Conservation (phyloP, 2,113 vertebrate genomes). For the Cyanoramphus novaezelandiae region DNA sequence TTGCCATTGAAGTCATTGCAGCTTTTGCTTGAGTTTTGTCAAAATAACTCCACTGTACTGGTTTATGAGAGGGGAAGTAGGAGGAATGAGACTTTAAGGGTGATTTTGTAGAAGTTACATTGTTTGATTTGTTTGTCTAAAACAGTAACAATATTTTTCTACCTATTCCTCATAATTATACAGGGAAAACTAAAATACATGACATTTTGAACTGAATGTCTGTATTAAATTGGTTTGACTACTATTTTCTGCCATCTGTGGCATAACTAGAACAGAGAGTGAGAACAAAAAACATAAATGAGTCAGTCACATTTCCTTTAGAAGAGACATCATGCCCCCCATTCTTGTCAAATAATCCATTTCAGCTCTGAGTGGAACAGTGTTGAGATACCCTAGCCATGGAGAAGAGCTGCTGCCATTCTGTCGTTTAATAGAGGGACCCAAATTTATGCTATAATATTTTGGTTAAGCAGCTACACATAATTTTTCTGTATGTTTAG, state of each 20-base stretch:
- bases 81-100: constrained; percentile 17
- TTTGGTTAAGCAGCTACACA: background rate
- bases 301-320: constrained; percentile 52
- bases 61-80: background rate
- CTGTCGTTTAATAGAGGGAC: background rate
- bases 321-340: background rate
- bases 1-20: background rate
- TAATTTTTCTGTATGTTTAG: background rate
- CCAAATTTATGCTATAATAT: background rate
- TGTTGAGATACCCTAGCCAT: background rate
- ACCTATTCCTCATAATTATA: constrained; percentile 46
- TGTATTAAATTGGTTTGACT: constrained; percentile 58
- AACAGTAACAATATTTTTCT: constrained; percentile 15
- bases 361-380: background rate
- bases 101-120: constrained; percentile 7
- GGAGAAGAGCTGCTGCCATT: background rate
- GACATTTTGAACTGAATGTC: constrained; percentile 55
- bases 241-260: constrained; percentile 57
- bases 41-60: background rate
- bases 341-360: constrained; percentile 47
- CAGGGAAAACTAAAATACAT: constrained; percentile 22
- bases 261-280: constrained; percentile 44
- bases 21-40: background rate
- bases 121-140: constrained; percentile 32
- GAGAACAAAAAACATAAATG: constrained; percentile 55